Evolutionary conservation across 1,140 invertebrate species (phyloP), one percentile per base, ranked within the genome.

Genomic region (Ceratina japonica): DNA sequence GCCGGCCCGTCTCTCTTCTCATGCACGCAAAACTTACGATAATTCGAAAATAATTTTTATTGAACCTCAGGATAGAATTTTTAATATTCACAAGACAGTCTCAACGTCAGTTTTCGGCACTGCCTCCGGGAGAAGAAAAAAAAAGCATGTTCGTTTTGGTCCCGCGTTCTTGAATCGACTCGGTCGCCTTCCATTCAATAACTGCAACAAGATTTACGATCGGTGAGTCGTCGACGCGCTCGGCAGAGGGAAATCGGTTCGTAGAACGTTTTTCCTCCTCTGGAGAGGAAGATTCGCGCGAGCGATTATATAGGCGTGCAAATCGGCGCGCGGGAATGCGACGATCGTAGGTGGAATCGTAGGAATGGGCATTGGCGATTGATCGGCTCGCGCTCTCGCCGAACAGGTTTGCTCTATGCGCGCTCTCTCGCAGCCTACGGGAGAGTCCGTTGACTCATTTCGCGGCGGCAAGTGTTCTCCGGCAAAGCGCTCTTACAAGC

Each of bases 371-470:
- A 82, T 86, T 86, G 81, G 81, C 79, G 74, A 85, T 85, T 86
- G 85, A 87, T 87, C 77, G 77, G 72, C 59, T 61, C 63, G 77
- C 62, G 62, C 71, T 66, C 73, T 75, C 65, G 83, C 51, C 66
- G 77, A 89, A 88, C 88, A 87, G 89, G 89, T 89, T 87, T 58
- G 37, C 84, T 83, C 84, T 82, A 83, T 63, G 75, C 58, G 75
- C 58, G 74, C 63, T 44, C 37, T 44, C 37, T 44, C 37, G 37
- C 37, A 44, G 37, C 37, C 74, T 64, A 70, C 72, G 84, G 82
- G 87, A 88, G 83, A 91, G 89, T 88, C 37, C 88, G 88, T 89
- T 90, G 90, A 89, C 89, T 90, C 84, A 89, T 89, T 89, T 91
- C 80, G 78, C 85, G 61, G 54, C 58, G 65, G 58, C 75, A 84